Conservation (phyloP, 1,140 invertebrate genomes). For the Zaprionus africanus region DNA sequence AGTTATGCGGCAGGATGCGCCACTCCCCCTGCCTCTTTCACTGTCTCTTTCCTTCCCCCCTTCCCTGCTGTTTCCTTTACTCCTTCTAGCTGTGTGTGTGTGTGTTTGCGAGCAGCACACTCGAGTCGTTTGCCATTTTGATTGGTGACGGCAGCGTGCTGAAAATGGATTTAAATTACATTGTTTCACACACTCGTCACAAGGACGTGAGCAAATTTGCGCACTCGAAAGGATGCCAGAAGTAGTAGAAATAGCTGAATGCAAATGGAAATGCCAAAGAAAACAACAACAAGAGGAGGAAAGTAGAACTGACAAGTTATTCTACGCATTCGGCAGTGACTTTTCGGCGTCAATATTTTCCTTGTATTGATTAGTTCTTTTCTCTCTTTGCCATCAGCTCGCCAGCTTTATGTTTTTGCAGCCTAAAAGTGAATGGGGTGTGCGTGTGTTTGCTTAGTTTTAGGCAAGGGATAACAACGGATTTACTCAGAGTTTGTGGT, state of each 20-base stretch:
- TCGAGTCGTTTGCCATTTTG: slow-evolving; percentile 80
- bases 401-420: slow-evolving; percentile 48
- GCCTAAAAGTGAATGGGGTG: slow-evolving; percentile 53
- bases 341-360: slow-evolving; percentile 76
- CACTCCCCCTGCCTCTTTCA: not conserved
- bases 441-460: slow-evolving; percentile 55
- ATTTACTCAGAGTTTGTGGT: slow-evolving; percentile 41
- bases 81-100: not conserved
- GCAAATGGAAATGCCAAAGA: not conserved
- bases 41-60: not conserved
- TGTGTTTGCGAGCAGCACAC: slow-evolving; percentile 68
- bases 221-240: slow-evolving; percentile 22
- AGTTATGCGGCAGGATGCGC: slow-evolving; percentile 63
- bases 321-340: slow-evolving; percentile 61
- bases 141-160: slow-evolving; percentile 74
- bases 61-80: too few species aligned
- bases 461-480: slow-evolving; percentile 57
- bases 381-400: not conserved
- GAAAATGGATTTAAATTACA: slow-evolving; percentile 83
- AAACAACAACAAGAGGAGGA: slow-evolving; percentile 11
- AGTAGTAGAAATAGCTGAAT: slow-evolving; percentile 31
- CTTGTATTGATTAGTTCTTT: slow-evolving; percentile 73
- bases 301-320: slow-evolving; percentile 59
- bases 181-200: slow-evolving; percentile 62
- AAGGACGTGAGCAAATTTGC: slow-evolving; percentile 48